phyloP scores from a whole-genome alignment of 2,797 vertebrate species.

The Podarcis lilfordi region DNA sequence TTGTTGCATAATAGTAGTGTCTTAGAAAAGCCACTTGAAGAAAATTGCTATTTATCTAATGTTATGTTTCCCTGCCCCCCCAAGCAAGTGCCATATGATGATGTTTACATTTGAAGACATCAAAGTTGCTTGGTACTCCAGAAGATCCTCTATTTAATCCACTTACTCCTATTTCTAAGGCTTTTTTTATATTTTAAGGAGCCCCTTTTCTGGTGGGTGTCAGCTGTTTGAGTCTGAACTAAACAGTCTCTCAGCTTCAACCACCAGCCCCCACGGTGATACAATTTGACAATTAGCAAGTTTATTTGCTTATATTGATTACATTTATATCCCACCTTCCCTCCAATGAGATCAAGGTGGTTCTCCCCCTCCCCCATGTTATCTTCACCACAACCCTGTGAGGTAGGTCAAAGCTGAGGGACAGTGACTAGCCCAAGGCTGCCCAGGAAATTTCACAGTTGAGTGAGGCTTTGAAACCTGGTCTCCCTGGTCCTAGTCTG shows the following conservation, averaged over 20 bases:
- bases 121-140: background rate
- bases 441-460: no score
- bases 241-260: background rate
- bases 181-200: background rate
- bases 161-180: no score
- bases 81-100: background rate
- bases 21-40: constrained; percentile 6
- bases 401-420: no score
- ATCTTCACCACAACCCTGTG: no score
- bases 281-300: background rate
- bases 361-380: no score
- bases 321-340: no score
- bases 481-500: no score
- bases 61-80: constrained; percentile 12
- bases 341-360: no score
- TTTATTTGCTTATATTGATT: no score
- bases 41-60: constrained; percentile 23
- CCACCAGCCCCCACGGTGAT: background rate
- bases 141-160: background rate
- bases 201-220: background rate
- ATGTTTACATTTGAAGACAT: background rate
- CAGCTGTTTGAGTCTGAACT: background rate
- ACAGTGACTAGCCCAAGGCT: no score
- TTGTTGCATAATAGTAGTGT: constrained; percentile 28
- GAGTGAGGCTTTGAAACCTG: no score